These are phyloP conservation scores for Tribolium madens DNA, from an alignment of 1,140 invertebrate species.

Conservation along the genomic window DNA sequence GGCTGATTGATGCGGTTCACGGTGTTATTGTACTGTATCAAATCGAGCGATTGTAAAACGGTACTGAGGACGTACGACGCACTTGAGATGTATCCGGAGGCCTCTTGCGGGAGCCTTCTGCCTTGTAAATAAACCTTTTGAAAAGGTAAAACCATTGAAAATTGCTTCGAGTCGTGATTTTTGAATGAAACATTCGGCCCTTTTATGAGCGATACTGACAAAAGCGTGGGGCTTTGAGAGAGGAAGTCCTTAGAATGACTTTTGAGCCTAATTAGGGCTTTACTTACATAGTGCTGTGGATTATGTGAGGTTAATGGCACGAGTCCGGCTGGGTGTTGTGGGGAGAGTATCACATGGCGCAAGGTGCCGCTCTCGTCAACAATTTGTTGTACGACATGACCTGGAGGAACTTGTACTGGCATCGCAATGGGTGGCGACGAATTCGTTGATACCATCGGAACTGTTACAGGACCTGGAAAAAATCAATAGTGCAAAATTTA, in stretches of 20 bases:
- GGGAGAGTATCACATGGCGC: constrained; percentile 86
- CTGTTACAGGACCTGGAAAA: constrained; percentile 76
- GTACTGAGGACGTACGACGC: constrained; percentile 38
- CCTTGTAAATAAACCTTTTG: constrained; percentile 3
- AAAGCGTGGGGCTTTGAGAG: not conserved
- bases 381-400: constrained; percentile 90
- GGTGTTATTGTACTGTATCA: constrained; percentile 30
- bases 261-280: constrained; percentile 5
- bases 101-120: constrained; percentile 32
- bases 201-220: no score
- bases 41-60: constrained; percentile 41
- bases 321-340: constrained; percentile 72
- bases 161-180: not conserved
- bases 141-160: not conserved
- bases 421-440: constrained; percentile 82
- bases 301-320: constrained; percentile 61
- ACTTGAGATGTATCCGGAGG: constrained; percentile 44
- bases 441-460: constrained; percentile 86
- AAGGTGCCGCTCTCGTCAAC: constrained; percentile 89
- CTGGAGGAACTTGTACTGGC: constrained; percentile 90
- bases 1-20: not conserved
- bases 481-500: not conserved
- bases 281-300: constrained; percentile 75
- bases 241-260: not conserved
- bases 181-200: not conserved